phyloP scores from a whole-genome alignment of 2,888 invertebrate genomes.

The Ditula angustiorana region DNA sequence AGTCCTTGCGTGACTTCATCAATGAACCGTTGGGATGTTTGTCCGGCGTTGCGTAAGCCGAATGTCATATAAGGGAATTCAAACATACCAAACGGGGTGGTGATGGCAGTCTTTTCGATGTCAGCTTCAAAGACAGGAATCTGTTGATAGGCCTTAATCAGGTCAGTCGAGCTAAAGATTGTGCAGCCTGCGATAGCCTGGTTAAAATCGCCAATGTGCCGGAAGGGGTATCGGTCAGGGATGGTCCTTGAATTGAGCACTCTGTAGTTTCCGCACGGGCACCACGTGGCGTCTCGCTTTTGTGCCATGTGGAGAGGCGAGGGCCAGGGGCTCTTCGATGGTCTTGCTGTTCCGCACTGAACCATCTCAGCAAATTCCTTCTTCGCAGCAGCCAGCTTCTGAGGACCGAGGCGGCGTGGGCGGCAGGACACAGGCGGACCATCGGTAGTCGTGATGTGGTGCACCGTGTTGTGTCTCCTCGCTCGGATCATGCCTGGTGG shows the following conservation, averaged over 20 bases:
- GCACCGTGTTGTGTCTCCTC: not conserved
- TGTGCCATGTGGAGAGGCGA: not conserved
- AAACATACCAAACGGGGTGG: conserved; percentile 40
- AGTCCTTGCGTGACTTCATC: not conserved
- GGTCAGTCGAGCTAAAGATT: not conserved
- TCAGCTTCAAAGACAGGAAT: not conserved
- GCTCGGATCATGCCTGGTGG: not conserved
- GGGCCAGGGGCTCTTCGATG: not conserved
- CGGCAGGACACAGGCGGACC: not conserved
- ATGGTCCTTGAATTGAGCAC: not conserved
- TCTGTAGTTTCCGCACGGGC: conserved; percentile 1
- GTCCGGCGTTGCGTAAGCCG: conserved; percentile 62
- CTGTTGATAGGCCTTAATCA: not conserved
- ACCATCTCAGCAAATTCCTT: not conserved
- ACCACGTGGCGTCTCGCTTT: not conserved
- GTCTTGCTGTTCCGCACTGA: not conserved
- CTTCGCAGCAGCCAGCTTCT: not conserved
- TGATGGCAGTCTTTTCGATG: not conserved
- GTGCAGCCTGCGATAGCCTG: not conserved
- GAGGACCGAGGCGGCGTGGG: not conserved
- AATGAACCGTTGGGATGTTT: conserved; percentile 59
- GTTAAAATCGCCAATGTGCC: not conserved
- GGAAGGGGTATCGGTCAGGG: not conserved
- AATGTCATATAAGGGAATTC: conserved; percentile 57
- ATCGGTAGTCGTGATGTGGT: conserved; percentile 2